Evolutionary conservation across 2,113 vertebrate genomes (phyloP).

Genomic region (Ptilorrhoa leucosticta): DNA sequence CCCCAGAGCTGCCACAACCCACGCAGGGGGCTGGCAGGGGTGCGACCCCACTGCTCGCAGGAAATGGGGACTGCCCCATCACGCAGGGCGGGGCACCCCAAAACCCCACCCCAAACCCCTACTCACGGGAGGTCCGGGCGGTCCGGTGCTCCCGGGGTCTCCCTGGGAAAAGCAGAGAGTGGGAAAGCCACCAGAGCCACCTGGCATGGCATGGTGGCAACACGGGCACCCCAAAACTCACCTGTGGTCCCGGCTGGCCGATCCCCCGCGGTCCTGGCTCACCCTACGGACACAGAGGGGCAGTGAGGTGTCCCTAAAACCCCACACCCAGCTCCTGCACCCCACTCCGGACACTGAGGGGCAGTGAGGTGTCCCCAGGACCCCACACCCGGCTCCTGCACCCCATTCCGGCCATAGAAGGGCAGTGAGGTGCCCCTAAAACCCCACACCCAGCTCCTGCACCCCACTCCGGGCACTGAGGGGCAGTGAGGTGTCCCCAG

Average conservation of each 20-base stretch:
- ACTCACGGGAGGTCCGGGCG: slow-evolving; percentile 65
- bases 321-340: background rate
- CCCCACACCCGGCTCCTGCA: background rate
- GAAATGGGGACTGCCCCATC: accelerated
- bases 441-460: background rate
- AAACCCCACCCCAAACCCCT: accelerated
- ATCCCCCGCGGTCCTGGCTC: slow-evolving; percentile 67
- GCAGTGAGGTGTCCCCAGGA: background rate
- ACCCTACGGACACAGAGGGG: slow-evolving; percentile 46
- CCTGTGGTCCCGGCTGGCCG: slow-evolving; percentile 61
- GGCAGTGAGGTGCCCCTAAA: background rate
- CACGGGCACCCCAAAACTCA: background rate
- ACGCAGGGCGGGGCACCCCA: background rate
- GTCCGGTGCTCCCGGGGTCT: slow-evolving; percentile 62
- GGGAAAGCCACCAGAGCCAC: background rate
- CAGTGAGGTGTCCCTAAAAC: background rate
- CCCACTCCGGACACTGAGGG: background rate
- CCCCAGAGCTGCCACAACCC: background rate
- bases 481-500: background rate
- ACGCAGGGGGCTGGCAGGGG: accelerated
- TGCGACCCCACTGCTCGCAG: accelerated
- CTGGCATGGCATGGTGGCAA: accelerated
- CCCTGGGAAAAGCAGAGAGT: slow-evolving; percentile 61
- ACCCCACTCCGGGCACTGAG: background rate
- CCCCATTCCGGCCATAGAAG: background rate